These are phyloP conservation scores for Andrena cerasifolii DNA, from an alignment of 1,140 invertebrate species.

Conservation along the genomic window DNA sequence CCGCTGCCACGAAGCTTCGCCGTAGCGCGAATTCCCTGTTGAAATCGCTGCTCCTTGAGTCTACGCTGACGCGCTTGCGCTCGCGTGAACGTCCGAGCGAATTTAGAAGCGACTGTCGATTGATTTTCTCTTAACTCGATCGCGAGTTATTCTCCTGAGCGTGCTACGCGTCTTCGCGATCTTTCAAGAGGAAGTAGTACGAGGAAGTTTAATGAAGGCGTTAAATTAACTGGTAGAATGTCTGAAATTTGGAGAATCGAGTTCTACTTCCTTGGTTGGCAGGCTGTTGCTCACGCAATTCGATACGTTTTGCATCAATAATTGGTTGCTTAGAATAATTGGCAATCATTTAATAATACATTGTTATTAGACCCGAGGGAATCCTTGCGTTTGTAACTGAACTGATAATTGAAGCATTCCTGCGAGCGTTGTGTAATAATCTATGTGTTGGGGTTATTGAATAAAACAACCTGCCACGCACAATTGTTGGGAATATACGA, in stretches of 20 bases:
- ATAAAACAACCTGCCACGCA: no score
- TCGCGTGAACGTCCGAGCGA: constrained; percentile 40
- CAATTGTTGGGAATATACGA: no score
- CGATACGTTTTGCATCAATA: no score
- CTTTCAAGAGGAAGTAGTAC: not conserved
- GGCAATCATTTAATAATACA: no score
- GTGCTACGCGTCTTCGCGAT: constrained; percentile 41
- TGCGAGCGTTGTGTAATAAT: no score
- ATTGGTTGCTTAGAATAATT: no score
- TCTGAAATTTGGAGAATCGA: not conserved
- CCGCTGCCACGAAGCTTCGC: not conserved
- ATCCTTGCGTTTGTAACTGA: no score
- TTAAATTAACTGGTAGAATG: constrained; percentile 5
- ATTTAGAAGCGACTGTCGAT: constrained; percentile 54
- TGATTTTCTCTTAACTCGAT: constrained; percentile 66
- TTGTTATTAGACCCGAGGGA: no score
- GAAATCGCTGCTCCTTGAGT: not conserved
- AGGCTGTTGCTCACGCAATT: not conserved
- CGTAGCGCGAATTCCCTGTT: not conserved
- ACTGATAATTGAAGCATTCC: no score
- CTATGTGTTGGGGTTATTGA: no score
- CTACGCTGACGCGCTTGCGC: not conserved
- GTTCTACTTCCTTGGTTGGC: not conserved
- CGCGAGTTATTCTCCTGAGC: constrained; percentile 42
- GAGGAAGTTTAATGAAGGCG: constrained; percentile 30